These are phyloP conservation scores for Leptothorax acervorum DNA, from an alignment of 2,888 invertebrate genomes.

Conservation along the genomic window DNA sequence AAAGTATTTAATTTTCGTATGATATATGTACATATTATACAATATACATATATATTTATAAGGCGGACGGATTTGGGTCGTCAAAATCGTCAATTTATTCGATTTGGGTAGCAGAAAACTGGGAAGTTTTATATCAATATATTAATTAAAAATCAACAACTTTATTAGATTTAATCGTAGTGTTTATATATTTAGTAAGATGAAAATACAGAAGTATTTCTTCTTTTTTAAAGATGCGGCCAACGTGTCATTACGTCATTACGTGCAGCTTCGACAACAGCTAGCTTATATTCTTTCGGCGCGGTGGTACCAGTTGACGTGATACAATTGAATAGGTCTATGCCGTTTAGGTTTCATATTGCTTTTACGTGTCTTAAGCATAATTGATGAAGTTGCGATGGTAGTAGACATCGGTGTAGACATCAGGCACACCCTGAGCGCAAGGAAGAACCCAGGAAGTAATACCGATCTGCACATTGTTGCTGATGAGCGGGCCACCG, in stretches of 20 bases:
- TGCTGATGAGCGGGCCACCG: slow-evolving; percentile 69
- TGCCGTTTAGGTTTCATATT: not conserved
- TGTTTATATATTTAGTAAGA: not conserved
- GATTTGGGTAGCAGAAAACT: not conserved
- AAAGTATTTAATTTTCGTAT: too few relatives aligned
- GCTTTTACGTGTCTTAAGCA: slow-evolving; percentile 1
- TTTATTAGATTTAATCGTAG: not conserved
- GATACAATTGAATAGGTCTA: not conserved
- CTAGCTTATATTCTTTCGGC: not conserved
- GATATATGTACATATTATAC: too few relatives aligned
- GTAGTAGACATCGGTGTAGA: slow-evolving; percentile 59
- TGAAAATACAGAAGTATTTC: slow-evolving; percentile 5
- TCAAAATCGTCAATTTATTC: too few relatives aligned
- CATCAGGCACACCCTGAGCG: slow-evolving; percentile 60
- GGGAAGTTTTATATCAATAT: not conserved
- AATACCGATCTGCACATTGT: slow-evolving; percentile 61
- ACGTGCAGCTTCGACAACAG: not conserved
- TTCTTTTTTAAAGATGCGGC: not conserved
- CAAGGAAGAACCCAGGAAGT: slow-evolving; percentile 68
- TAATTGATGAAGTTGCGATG: slow-evolving; percentile 58
- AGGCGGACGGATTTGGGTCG: too few relatives aligned
- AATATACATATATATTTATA: too few relatives aligned
- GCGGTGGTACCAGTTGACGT: not conserved
- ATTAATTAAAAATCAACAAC: not conserved
- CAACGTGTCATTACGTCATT: not conserved